Conservation (phyloP, 2,113 vertebrate species). For the Crotalus tigris region DNA sequence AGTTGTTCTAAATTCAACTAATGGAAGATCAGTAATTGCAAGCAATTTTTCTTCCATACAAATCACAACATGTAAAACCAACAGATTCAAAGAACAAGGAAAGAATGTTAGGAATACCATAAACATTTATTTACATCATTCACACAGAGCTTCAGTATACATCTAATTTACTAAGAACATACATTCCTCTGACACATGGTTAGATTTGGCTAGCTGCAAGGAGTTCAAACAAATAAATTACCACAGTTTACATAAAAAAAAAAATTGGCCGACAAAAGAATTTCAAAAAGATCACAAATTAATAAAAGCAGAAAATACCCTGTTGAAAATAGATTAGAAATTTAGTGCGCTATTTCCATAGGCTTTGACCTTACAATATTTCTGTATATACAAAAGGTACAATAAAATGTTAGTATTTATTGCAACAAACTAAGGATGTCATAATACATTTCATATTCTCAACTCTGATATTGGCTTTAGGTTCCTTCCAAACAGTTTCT, state of each 20-base stretch:
- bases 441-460: slow-evolving; percentile 57
- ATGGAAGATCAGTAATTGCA: background rate
- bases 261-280: slow-evolving; percentile 17
- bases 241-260: slow-evolving; percentile 37
- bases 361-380: slow-evolving; percentile 46
- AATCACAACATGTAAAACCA: background rate
- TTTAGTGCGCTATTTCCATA: slow-evolving; percentile 34
- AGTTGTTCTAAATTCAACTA: background rate
- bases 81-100: background rate
- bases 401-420: slow-evolving; percentile 64
- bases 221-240: slow-evolving; percentile 36
- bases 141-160: slow-evolving; percentile 49
- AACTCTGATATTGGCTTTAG: slow-evolving; percentile 64
- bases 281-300: slow-evolving; percentile 43
- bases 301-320: slow-evolving; percentile 54
- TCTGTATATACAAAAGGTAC: slow-evolving; percentile 60
- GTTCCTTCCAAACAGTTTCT: slow-evolving; percentile 64
- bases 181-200: slow-evolving; percentile 45
- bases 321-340: slow-evolving; percentile 49
- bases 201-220: slow-evolving; percentile 46
- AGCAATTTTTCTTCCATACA: background rate
- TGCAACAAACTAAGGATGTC: slow-evolving; percentile 59
- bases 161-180: slow-evolving; percentile 43
- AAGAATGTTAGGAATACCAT: slow-evolving; percentile 24
- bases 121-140: slow-evolving; percentile 49